Base-by-base conservation (phyloP, 2,113 vertebrate genomes). In the Thermophis baileyi region DNA sequence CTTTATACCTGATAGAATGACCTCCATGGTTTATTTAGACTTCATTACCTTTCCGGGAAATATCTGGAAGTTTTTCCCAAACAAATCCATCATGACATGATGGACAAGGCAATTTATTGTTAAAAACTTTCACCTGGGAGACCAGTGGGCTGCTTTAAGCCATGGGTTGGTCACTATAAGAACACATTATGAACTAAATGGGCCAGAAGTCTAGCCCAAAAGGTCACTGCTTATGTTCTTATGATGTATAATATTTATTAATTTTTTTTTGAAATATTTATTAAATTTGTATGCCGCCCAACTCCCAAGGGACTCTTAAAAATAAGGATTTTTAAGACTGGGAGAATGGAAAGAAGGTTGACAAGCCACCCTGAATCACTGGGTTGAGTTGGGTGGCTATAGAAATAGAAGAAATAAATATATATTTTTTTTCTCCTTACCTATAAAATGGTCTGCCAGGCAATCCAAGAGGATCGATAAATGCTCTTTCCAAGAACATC, bases 401-500 rank as follows among this genome's bases (percentile, higher is more conserved):
- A 69, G 12, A 69, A 69, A 69, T n/a, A n/a, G 11, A 69, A 69
- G 30, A 69, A n/a, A n/a, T 69, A 69, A 14, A 63, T 63, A 47
- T n/a, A 57, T 5, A 5, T 74, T 5, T 27, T 8, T 86, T 55
- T 22, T 47, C 91, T 94, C 60, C 96, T 97, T 97, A 99, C 99
- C 99, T 99, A 93, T 99, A 99, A 95, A 99, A 99, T 0, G 97
- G 98, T 95, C 98, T 98, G 54, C 98, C 98, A 90, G 99, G 99
- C 95, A 99, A 98, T 14, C 99, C 99, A 94, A 99, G 97, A 55
- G 99, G 99, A 96, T 99, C 99, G 0, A 98, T 98, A 95, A 99
- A 99, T 46, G 99, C 98, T 95, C 99, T 98, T 97, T 99, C 99
- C 95, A 99, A 96, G 92, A 99, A 98, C 99, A 99, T 99, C 81